These are phyloP conservation scores for Climacteris rufus DNA, from an alignment of 2,113 vertebrate species.

Conservation along the genomic window DNA sequence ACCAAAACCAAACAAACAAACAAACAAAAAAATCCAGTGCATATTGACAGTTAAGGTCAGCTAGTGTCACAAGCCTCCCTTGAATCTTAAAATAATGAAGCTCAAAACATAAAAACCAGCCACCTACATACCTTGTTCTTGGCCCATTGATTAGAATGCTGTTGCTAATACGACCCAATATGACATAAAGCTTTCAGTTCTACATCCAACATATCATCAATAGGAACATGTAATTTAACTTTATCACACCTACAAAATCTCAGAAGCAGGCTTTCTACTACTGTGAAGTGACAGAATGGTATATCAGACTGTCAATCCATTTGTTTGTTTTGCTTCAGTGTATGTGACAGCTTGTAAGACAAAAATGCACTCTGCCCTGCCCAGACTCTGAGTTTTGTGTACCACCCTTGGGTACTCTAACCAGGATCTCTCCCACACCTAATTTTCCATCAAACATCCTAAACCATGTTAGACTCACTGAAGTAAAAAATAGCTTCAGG, in stretches of 20 bases:
- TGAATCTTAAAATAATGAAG: background rate
- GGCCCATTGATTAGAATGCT: background rate
- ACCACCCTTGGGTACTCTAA: background rate
- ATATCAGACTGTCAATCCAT: background rate
- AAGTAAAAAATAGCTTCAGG: slow-evolving; percentile 41
- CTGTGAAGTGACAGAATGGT: background rate
- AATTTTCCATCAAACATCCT: background rate
- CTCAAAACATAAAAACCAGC: background rate
- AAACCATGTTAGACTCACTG: background rate
- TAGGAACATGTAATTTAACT: background rate
- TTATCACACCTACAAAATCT: background rate
- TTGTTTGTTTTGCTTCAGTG: background rate
- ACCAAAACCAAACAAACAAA: too few species aligned
- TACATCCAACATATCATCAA: background rate
- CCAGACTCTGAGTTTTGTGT: background rate
- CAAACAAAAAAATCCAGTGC: background rate
- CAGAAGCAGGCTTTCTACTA: background rate
- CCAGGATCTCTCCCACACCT: background rate
- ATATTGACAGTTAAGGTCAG: background rate
- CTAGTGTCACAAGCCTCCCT: background rate
- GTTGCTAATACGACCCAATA: background rate
- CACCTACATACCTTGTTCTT: background rate
- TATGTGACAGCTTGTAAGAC: background rate
- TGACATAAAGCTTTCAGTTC: background rate
- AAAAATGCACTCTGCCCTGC: background rate